Evolutionary conservation across 2,113 vertebrate species (phyloP), one percentile per base, ranked within the genome.

Genomic region (Engystomops pustulosus): DNA sequence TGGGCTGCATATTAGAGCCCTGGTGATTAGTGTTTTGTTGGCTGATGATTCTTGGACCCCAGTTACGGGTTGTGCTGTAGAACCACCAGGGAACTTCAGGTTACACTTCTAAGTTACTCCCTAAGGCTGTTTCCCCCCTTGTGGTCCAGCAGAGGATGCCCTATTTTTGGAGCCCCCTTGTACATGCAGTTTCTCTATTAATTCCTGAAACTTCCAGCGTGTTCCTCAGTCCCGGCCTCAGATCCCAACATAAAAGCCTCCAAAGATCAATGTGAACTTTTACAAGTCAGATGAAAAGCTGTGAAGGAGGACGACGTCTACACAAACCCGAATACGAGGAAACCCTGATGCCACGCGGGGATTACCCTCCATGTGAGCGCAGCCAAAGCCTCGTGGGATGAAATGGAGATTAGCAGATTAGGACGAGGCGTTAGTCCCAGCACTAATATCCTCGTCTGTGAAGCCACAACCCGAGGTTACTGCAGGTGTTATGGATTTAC

Each of bases 221-320:
- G 0, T 36, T 5, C 62, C 62, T 25, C n/a, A 1, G 45, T 45
- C 32, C 32, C 67, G 14, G 30, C 41, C 32, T 41, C 1, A 38
- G 41, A 68, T 67, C 60, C 55, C 80, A 27, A 81, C 67, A 70
- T 81, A 71, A 81, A 81, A 71, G 80, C 79, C 15, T 17, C 30
- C 17, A 36, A 69, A 80, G 79, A 70, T 81, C 62, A 81, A 81
- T 81, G 45, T 70, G 34, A 53, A 70, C n/a, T 69, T 81, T 81
- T 70, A 81, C 79, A 70, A 81, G 79, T 36, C 65, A 81, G 65
- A 81, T 81, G 79, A 81, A 81, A 81, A 81, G 79, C 65, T 36
- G 4, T 20, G 25, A 68, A 81, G 27, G 18, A 51, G 30, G 25
- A 53, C 65, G 27, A 49, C 5, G 34, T 70, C 53, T 38, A 25